Evolutionary conservation across 2,797 vertebrate genomes (phyloP).

Genomic region (Dromococcyx pavoninus): DNA sequence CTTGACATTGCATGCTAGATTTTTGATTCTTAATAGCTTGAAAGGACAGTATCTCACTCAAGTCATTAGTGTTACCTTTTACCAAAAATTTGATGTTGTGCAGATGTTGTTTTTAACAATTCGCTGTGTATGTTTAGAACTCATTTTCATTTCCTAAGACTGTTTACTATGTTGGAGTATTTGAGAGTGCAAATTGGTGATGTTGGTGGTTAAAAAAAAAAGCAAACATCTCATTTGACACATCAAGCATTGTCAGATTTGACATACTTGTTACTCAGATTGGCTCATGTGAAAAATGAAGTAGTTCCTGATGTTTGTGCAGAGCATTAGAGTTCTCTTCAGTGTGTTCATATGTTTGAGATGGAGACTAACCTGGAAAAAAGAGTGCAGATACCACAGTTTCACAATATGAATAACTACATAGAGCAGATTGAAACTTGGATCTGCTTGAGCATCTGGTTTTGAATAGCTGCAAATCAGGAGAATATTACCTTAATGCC

Average conservation of each 20-base stretch:
- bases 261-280: not conserved
- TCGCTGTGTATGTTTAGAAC: not conserved
- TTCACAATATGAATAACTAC: not conserved
- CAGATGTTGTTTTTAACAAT: not conserved
- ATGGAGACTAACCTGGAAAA: not conserved
- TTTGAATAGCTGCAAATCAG: not conserved
- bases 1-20: not conserved
- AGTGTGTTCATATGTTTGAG: not conserved
- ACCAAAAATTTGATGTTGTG: not conserved
- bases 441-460: not conserved
- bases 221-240: not conserved
- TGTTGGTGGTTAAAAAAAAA: not conserved
- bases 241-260: not conserved
- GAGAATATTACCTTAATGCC: not conserved
- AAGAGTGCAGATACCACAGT: conserved; percentile 4
- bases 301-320: not conserved
- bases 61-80: not conserved
- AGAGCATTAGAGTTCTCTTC: not conserved
- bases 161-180: not conserved
- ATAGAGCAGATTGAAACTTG: not conserved
- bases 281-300: not conserved
- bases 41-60: not conserved
- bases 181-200: not conserved
- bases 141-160: not conserved
- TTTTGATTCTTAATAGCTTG: not conserved